Base-by-base conservation (phyloP, 2,888 invertebrate species). In the Cenopis cana region DNA sequence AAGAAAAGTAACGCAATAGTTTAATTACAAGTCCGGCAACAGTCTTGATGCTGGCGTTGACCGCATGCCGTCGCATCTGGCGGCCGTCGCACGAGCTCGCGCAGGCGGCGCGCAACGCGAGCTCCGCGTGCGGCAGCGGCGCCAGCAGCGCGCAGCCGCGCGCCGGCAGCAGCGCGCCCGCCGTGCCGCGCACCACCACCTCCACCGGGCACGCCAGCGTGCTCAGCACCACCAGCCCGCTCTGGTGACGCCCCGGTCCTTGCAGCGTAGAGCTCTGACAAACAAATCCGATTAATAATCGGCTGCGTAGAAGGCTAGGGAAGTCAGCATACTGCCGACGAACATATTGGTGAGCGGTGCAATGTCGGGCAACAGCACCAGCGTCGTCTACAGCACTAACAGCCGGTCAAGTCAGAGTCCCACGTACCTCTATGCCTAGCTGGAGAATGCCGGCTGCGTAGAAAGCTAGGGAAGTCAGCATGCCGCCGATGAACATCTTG, bases 401-500 rank as follows among this genome's bases (percentile, higher is more conserved):
- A 24, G 24, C 24, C 4, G 24, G 24, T 24, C 24, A 24, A 24
- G 24, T 24, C 1, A 24, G 24, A 24, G 24, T 24, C 24, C 24
- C 0, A 56, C 3, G 24, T 73, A 91, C 93, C 85, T 92, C 92
- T 18, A 93, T 92, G 14, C 91, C 89, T 73, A 95, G 94, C 87
- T 96, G 95, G 66, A 96, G 85, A 88, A 93, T 93, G 83, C 96
- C 84, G 93, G 94, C 95, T 5, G 95, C 88, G 4, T 96, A 85
- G 83, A 97, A 97, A 0, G 96, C 94, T 29, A 95, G 74, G 0
- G 95, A 94, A 24, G 96, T 95, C 8, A 96, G 83, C 70, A 96
- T 80, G 57, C 97, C 96, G 0, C 98, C 98, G 0, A 95, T 89
- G 9, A 95, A 95, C 96, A 98, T 97, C 76, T 96, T 95, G 78